Base-by-base conservation (phyloP, 2,797 vertebrate genomes). In the Urophycis tenuis region DNA sequence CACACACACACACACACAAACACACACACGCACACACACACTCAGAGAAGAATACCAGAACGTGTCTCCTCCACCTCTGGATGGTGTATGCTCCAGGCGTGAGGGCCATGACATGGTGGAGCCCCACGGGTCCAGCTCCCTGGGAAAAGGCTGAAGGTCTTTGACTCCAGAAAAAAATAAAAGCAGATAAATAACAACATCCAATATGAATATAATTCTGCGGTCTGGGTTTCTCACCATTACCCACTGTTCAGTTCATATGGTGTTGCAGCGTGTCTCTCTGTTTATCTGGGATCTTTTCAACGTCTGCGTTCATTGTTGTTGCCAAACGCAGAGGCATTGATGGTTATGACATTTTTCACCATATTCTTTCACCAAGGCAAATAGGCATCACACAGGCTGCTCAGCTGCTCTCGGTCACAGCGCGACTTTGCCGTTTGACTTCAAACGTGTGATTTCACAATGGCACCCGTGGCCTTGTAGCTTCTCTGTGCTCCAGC, bases 391-490 rank as follows among this genome's bases (percentile, higher is more conserved):
- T 45, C 64, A 22, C 29, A 34, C 7, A 19, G 33, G 1, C 0
- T 71, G 22, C 75, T 77, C 35, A 69, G 80, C 7, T 84, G 81
- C 80, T 85, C 77, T 80, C 74, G 74, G 79, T 80, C 78, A 70
- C 83, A 87, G 83, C 80, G 78, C 83, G 80, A 85, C 83, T 83
- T 81, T 78, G 86, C 84, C 84, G 82, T 86, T 88, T 87, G 77
- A 72, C 84, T 84, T 83, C 79, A 73, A 86, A 81, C n/a, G 49
- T 82, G 83, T 88, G 80, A 85, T 85, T 89, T 89, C 90, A 84
- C 89, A 85, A 87, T 74, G 78, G 82, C 87, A 84, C 87, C 77
- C 83, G 34, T 86, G 90, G 91, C 91, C 90, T 89, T 87, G 89
- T 88, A 91, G 88, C 88, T 90, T 89, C 87, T 82, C 88, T 45